Evolutionary conservation across 2,113 vertebrate species (phyloP).

Genomic region (Rhinoderma darwinii): DNA sequence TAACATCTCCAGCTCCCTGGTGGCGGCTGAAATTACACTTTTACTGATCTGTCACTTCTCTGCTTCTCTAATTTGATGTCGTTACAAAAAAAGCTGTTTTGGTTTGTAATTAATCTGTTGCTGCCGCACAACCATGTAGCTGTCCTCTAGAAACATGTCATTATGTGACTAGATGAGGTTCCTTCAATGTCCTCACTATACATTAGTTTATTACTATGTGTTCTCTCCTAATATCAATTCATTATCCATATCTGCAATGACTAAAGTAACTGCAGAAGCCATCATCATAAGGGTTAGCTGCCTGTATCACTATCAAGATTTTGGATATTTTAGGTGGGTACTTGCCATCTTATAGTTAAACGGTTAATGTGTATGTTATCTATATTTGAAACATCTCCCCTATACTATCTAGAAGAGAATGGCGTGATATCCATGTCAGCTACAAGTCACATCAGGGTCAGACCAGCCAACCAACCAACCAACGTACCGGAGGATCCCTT

Average conservation of each 20-base stretch:
- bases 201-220: neutral
- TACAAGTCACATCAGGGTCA: too few species aligned
- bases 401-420: too few species aligned
- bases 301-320: neutral
- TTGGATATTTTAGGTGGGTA: neutral
- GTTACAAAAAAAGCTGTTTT: conserved; percentile 35
- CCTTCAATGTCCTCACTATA: neutral
- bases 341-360: too few species aligned
- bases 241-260: neutral
- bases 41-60: conserved; percentile 52
- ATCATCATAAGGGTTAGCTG: neutral
- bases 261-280: neutral
- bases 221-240: neutral
- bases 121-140: neutral
- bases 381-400: too few species aligned
- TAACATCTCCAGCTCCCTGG: conserved; percentile 41
- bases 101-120: conserved; percentile 11
- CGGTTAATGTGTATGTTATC: too few species aligned
- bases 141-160: neutral
- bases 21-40: conserved; percentile 19
- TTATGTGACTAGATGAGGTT: neutral
- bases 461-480: too few species aligned
- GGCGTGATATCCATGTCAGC: too few species aligned
- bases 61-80: conserved; percentile 44
- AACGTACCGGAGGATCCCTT: too few species aligned